Conservation (phyloP, 2,888 invertebrate genomes). For the Electrophaes corylata region DNA sequence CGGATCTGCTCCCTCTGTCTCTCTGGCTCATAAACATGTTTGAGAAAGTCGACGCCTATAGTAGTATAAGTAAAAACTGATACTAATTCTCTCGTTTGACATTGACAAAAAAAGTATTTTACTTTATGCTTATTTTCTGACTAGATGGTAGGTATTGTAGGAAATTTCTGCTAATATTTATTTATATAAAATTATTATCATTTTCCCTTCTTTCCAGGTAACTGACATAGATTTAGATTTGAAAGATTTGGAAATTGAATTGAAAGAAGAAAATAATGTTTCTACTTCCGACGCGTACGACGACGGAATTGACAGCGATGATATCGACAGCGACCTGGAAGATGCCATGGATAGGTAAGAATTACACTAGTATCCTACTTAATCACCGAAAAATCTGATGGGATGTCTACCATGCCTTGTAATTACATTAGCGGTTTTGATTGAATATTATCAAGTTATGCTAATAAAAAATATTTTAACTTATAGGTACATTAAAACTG, state of each 20-base stretch:
- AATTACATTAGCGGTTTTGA: neutral
- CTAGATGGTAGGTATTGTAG: neutral
- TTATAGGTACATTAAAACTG: slow-evolving; percentile 16
- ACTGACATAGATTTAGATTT: slow-evolving; percentile 2
- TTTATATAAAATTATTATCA: too few relatives aligned
- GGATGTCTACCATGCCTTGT: neutral
- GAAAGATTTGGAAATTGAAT: slow-evolving; percentile 4
- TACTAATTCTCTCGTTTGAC: too few relatives aligned
- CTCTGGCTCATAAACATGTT: too few relatives aligned
- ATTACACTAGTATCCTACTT: neutral
- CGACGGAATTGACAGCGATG: neutral
- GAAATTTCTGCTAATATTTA: neutral
- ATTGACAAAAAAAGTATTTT: too few relatives aligned
- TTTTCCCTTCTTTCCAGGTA: slow-evolving; percentile 1
- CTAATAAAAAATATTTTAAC: too few relatives aligned
- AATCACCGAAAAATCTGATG: neutral
- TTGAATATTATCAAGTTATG: too few relatives aligned
- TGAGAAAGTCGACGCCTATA: too few relatives aligned
- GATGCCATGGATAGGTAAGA: slow-evolving; percentile 14
- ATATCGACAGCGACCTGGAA: slow-evolving; percentile 15
- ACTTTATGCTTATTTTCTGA: neutral
- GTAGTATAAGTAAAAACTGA: too few relatives aligned
- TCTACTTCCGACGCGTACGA: neutral
- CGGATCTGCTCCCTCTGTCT: too few relatives aligned
- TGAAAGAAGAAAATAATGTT: slow-evolving; percentile 8